A percentile compares a stretch with the other conserved stretches of the same genome.
Evolutionary conservation across 1,140 invertebrate genomes (phyloP).

Genomic region (Chelonus insularis): DNA sequence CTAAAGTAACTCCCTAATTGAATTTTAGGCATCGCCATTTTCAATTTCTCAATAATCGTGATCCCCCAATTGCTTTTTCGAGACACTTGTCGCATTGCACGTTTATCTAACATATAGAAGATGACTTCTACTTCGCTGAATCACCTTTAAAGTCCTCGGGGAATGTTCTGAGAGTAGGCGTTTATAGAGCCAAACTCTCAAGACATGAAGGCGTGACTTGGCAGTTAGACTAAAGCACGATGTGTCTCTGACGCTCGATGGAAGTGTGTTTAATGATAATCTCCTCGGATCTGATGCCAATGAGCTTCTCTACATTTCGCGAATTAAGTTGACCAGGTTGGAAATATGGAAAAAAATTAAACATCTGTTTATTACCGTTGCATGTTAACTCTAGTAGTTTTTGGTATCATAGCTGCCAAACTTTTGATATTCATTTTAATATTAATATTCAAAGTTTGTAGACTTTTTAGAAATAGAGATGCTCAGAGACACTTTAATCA

Average conservation of each 20-base stretch:
- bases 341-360: too few relatives aligned
- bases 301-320: too few relatives aligned
- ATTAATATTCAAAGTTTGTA: too few relatives aligned
- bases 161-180: not conserved
- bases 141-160: not conserved
- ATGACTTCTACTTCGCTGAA: not conserved
- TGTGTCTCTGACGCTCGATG: conserved; percentile 12
- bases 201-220: conserved; percentile 15
- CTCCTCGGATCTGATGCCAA: not conserved
- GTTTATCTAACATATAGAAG: not conserved
- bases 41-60: conserved; percentile 13
- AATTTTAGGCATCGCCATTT: conserved; percentile 15
- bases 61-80: not conserved
- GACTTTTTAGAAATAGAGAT: too few relatives aligned
- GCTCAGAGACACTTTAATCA: too few relatives aligned
- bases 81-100: conserved; percentile 1
- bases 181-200: conserved; percentile 9
- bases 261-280: conserved; percentile 20
- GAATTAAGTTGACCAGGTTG: too few relatives aligned
- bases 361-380: too few relatives aligned
- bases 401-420: too few relatives aligned
- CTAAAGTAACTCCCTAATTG: conserved; percentile 15
- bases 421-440: too few relatives aligned
- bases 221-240: conserved; percentile 11
- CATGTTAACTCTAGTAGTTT: too few relatives aligned